These are phyloP conservation scores for Stichodactyla helianthus DNA, from an alignment of 64 coral and sea anemone species.

Conservation along the genomic window DNA sequence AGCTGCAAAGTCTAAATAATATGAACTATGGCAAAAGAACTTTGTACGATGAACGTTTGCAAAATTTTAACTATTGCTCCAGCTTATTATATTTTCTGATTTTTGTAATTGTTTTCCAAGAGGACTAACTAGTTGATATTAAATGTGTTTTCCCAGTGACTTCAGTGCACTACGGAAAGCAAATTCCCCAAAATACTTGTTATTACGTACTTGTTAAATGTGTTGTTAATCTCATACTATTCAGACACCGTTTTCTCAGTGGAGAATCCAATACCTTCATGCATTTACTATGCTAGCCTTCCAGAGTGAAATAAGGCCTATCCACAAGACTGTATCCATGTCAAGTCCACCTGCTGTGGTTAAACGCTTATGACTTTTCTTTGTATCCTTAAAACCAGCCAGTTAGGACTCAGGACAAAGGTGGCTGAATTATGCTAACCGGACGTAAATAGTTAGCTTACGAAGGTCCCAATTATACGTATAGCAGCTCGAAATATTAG, in stretches of 20 bases:
- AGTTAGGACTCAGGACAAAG: background rate
- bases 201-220: background rate
- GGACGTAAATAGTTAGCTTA: background rate
- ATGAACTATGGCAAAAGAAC: no score
- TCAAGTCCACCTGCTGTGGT: constrained; percentile 21
- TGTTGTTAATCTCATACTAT: background rate
- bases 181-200: background rate
- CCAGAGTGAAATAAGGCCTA: background rate
- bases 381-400: background rate
- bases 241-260: background rate
- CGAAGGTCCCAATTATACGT: background rate
- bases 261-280: background rate
- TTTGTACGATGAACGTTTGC: no score
- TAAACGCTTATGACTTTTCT: constrained; percentile 1
- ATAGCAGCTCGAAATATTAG: background rate
- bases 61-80: no score
- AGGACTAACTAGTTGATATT: no score
- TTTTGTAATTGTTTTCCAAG: no score
- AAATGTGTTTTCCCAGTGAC: background rate
- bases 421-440: background rate
- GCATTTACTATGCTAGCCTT: no score
- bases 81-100: no score
- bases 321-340: constrained; percentile 7
- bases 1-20: no score
- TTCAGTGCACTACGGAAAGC: background rate